Evolutionary conservation across 2,888 invertebrate species (phyloP).

Genomic region (Acanthosoma haemorrhoidale): DNA sequence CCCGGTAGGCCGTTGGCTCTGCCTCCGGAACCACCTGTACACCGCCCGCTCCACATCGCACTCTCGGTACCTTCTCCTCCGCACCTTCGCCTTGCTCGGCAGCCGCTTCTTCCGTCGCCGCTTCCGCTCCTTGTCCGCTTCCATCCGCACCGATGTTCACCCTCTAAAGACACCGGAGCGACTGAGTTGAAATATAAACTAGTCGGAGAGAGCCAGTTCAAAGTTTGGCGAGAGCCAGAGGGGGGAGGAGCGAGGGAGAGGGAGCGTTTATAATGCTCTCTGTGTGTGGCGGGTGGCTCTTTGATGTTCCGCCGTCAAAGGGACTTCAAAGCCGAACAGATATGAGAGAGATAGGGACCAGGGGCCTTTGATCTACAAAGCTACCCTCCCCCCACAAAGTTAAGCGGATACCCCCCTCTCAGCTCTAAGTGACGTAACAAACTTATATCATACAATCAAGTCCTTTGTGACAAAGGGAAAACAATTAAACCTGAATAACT

Average conservation of each 20-base stretch:
- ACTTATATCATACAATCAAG: slow-evolving; percentile 41
- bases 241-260: slow-evolving; percentile 40
- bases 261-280: slow-evolving; percentile 46
- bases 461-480: slow-evolving; percentile 41
- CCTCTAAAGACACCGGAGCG: slow-evolving; percentile 41
- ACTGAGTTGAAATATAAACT: slow-evolving; percentile 42
- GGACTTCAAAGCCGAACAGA: slow-evolving; percentile 42
- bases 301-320: slow-evolving; percentile 41
- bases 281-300: slow-evolving; percentile 40
- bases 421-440: slow-evolving; percentile 43
- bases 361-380: slow-evolving; percentile 40
- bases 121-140: slow-evolving; percentile 36
- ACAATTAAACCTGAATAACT: slow-evolving; percentile 40
- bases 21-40: slow-evolving; percentile 42
- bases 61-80: slow-evolving; percentile 38
- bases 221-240: slow-evolving; percentile 40
- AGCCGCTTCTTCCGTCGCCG: slow-evolving; percentile 30
- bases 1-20: slow-evolving; percentile 11
- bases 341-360: slow-evolving; percentile 41
- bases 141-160: slow-evolving; percentile 42
- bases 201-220: slow-evolving; percentile 41
- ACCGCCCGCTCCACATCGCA: slow-evolving; percentile 43
- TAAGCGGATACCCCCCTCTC: slow-evolving; percentile 42
- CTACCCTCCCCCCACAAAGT: slow-evolving; percentile 40
- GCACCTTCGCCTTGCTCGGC: slow-evolving; percentile 37